Base-by-base conservation (phyloP, 2,113 vertebrate species). In the Proteles cristata region DNA sequence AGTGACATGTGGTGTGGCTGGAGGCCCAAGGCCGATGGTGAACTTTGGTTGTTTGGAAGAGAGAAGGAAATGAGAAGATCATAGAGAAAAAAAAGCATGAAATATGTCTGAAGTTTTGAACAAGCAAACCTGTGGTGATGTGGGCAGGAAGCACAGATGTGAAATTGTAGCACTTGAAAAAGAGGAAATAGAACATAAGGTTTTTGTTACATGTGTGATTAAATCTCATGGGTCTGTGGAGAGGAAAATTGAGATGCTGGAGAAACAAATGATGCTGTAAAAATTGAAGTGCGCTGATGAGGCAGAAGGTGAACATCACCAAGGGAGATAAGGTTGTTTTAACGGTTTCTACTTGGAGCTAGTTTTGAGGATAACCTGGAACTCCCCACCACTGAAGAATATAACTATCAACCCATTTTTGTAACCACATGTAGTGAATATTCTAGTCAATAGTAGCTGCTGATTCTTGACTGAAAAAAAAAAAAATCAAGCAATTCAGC, bases 231-330 rank as follows among this genome's bases (percentile, higher is more conserved):
- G 95, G 95, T 97, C 96, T 92, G 55, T 95, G 92, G 95, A 97
- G 96, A 98, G 96, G 97, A 97, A 98, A 97, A 97, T 97, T 98
- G 98, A 98, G 97, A 97, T 86, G 94, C 96, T 7, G 26, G 84
- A 95, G 94, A 97, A 98, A 98, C 90, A 98, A 97, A 97, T 91
- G 98, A 96, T 97, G 90, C 84, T 71, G 84, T 96, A 89, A 98
- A 97, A 98, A 93, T 81, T 61, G 82, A 95, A 97, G 81, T 91
- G 39, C 66, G 43, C 68, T 58, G 97, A 86, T 71, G 94, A 97
- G 74, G 88, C 88, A 69, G 87, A 88, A 63, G 94, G 63, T 91
- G 88, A 92, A 85, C 93, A 86, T 95, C 73, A 94, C 88, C 4
- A 14, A 80, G 95, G 92, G 95, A 87, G 92, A 92, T 82, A 71